Evolutionary conservation across 2,888 invertebrate genomes (phyloP), one percentile per base, ranked within the genome.

Genomic region (Hydrotaea cyrtoneurina): DNA sequence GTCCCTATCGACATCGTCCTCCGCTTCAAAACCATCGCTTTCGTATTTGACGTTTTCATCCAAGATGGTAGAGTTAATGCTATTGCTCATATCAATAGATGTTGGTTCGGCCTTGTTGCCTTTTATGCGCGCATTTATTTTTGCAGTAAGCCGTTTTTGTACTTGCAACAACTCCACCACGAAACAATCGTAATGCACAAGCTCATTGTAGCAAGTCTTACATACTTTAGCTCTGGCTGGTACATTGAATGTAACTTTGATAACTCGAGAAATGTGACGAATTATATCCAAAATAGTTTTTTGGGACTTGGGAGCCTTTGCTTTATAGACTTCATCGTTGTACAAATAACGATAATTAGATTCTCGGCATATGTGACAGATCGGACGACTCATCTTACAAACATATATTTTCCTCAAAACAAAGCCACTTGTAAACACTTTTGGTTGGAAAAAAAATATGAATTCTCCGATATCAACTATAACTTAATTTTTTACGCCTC

Each of bases 171-270:
- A 77, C 15, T 86, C 85, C 0, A 88, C 73, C 78, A 88, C 87
- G 57, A 81, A 82, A 36, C 87, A 80, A 74, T 88, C 88, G 62
- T 88, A 88, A 0, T 84, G 78, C 0, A 85, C 80, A 2, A 88
- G 72, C 57, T 87, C 87, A 39, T 87, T 86, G 31, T 85, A 87
- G 31, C 88, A 88, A 2, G 74, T 57, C 19, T 72, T 80, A 53
- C 88, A 88, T 0, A 88, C 83, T n/a, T 85, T 72, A 11, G 82
- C 80, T 36, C 79, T 74, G 2, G 79, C 75, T 55, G 85, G 82
- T 13, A 85, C 79, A 26, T 82, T 75, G 21, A 86, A 83, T 50
- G 74, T 76, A 11, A 80, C 82, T 59, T 86, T 86, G n/a, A 84
- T 83, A 64, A 80, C 82, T 78, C 86, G 80, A 10, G 83, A 83